Conservation (phyloP, 30 jellyfish, hydroid and myxozoan genomes). For the Chrysaora quinquecirrha region DNA sequence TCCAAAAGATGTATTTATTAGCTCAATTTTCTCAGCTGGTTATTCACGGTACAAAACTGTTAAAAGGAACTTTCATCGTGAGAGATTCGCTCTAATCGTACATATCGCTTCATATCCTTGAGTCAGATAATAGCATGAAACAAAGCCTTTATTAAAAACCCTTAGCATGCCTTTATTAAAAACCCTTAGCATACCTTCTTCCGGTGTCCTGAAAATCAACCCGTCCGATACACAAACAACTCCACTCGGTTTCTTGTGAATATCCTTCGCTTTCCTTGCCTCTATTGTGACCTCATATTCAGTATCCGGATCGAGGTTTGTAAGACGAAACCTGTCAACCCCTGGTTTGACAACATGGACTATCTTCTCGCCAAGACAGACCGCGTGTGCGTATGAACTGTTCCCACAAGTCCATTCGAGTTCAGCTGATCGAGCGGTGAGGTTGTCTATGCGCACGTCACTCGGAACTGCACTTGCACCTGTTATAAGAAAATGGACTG, state of each 20-base stretch:
- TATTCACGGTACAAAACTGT: too few species aligned
- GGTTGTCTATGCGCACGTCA: constrained; percentile 39
- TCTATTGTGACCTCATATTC: constrained; percentile 62
- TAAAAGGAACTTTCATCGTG: too few species aligned
- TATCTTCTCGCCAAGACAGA: constrained; percentile 46
- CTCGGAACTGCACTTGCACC: constrained; percentile 81
- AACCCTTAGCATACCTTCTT: constrained; percentile 59
- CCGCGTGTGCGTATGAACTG: constrained; percentile 63
- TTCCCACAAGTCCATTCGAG: constrained; percentile 71
- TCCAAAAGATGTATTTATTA: too few species aligned
- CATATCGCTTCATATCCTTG: too few species aligned
- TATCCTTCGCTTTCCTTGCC: constrained; percentile 49
- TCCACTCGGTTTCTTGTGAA: constrained; percentile 23
- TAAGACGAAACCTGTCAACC: constrained; percentile 38
- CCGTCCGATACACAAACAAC: constrained; percentile 18
- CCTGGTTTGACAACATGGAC: constrained; percentile 65
- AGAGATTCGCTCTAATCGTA: too few species aligned
- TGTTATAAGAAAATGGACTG: too few species aligned
- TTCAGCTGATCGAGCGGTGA: constrained; percentile 63
- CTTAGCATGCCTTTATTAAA: too few species aligned
- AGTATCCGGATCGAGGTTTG: constrained; percentile 53
- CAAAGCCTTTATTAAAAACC: too few species aligned
- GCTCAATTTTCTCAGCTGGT: too few species aligned
- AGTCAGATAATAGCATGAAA: too few species aligned
- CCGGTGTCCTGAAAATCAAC: constrained; percentile 53